phyloP scores from a whole-genome alignment of 2,888 invertebrate species.

The Steinernema hermaphroditum region DNA sequence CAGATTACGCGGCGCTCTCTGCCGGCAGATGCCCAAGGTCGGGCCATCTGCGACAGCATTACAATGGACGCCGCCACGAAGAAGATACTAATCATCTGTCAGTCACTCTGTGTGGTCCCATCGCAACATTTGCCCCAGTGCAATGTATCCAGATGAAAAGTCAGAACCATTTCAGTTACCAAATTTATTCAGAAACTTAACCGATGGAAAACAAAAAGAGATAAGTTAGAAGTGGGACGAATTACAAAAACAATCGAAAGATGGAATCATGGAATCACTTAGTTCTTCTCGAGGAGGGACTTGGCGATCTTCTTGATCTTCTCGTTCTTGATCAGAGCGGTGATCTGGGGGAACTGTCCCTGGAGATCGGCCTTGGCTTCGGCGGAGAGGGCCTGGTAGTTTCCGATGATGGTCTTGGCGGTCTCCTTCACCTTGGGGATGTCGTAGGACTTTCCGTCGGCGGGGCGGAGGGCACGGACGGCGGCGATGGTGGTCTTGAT shows the following conservation, averaged over 20 bases:
- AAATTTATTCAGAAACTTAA: not conserved
- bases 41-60: too few relatives aligned
- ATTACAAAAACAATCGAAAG: not conserved
- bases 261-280: not conserved
- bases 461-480: constrained; percentile 54
- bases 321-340: constrained; percentile 54
- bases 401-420: constrained; percentile 37
- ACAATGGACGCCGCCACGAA: too few relatives aligned
- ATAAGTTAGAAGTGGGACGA: not conserved
- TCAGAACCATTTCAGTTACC: too few relatives aligned
- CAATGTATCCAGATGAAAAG: too few relatives aligned
- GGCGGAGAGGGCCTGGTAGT: constrained; percentile 54
- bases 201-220: too few relatives aligned
- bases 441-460: constrained; percentile 58
- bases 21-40: too few relatives aligned
- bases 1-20: too few relatives aligned
- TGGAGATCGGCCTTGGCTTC: constrained; percentile 58
- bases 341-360: constrained; percentile 58
- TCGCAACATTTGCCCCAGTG: too few relatives aligned
- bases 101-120: too few relatives aligned
- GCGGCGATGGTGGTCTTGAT: constrained; percentile 58
- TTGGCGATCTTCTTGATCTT: constrained; percentile 32
- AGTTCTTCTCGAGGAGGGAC: not conserved
- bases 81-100: too few relatives aligned
- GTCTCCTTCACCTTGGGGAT: constrained; percentile 51